phyloP scores from a whole-genome alignment of 2,113 vertebrate genomes.

The Pygoscelis adeliae region DNA sequence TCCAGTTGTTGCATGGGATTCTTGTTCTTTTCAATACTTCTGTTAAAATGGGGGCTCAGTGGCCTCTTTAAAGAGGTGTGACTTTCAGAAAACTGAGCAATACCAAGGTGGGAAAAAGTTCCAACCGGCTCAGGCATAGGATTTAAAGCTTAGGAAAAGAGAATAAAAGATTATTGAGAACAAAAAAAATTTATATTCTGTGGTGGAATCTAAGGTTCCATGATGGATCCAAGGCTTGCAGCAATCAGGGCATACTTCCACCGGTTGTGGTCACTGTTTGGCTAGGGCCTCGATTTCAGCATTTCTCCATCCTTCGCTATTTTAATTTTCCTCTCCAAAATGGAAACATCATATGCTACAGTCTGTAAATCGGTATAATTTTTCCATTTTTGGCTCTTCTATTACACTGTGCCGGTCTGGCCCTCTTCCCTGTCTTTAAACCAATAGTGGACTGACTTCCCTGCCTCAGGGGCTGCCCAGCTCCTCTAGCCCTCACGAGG shows the following conservation, averaged over 20 bases:
- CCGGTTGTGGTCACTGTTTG: fast-evolving
- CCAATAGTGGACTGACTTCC: neutral
- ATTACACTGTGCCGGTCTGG: fast-evolving
- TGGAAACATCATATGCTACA: neutral
- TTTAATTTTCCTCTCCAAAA: neutral
- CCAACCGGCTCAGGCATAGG: fast-evolving
- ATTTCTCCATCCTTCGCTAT: neutral
- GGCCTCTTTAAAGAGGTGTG: neutral
- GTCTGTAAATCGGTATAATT: neutral
- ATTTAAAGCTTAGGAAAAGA: neutral
- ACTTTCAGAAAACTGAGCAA: neutral
- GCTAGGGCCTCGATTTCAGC: neutral
- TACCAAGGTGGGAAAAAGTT: neutral
- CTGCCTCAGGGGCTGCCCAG: neutral
- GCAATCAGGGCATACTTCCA: neutral
- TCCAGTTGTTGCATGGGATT: neutral
- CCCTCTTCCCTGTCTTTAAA: neutral
- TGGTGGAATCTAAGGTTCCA: neutral
- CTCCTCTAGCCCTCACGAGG: fast-evolving
- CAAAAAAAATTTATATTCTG: neutral
- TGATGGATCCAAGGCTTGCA: neutral
- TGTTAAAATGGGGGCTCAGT: neutral
- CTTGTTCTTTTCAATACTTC: neutral
- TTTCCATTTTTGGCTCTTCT: neutral
- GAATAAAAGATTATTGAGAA: neutral